Conservation (phyloP, 23 tunicate genomes). For the Halocynthia aurantium region DNA sequence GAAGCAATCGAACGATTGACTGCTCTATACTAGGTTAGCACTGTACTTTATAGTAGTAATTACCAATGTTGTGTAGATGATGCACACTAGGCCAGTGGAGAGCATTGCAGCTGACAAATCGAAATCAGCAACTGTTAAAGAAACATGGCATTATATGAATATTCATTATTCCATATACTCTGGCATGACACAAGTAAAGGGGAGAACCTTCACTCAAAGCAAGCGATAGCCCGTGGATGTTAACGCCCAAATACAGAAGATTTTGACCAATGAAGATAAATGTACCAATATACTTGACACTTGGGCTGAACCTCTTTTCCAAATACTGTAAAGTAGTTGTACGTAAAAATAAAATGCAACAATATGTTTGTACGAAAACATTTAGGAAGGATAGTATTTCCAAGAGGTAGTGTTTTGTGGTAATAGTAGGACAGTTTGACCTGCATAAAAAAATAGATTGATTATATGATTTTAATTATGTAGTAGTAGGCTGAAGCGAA, state of each 20-base stretch:
- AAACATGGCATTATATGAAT: neutral
- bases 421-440: no score
- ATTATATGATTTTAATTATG: no score
- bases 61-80: conserved; percentile 12
- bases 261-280: neutral
- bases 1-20: no score
- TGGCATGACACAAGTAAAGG: neutral
- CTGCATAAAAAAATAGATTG: no score
- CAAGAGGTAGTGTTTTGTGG: neutral
- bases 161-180: neutral
- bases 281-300: neutral
- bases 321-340: conserved; percentile 5
- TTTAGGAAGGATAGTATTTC: neutral
- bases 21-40: no score
- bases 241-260: neutral
- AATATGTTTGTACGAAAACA: no score
- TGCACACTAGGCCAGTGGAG: conserved; percentile 19
- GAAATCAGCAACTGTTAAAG: conserved; percentile 13
- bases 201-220: conserved; percentile 12
- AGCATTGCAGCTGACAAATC: conserved; percentile 5
- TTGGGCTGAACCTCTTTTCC: conserved; percentile 4
- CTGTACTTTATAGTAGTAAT: neutral
- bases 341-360: no score
- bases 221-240: conserved; percentile 16
- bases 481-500: neutral